phyloP scores from a whole-genome alignment of 2,888 invertebrate species.

The Tinea pellionella region DNA sequence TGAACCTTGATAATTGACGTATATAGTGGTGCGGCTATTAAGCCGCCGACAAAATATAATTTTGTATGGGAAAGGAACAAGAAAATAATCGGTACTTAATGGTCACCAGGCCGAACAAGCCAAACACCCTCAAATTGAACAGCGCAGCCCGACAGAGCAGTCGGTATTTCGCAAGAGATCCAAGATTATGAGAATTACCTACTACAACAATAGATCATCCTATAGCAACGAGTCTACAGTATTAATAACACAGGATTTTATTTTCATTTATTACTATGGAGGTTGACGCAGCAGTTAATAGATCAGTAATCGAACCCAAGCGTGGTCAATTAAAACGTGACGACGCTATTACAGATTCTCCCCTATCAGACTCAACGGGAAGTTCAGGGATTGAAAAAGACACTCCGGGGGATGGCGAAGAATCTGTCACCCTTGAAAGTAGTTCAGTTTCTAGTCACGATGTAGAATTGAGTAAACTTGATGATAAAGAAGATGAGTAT shows the following conservation, averaged over 20 bases:
- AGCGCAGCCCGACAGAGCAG: slow-evolving; percentile 62
- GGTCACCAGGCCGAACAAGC: slow-evolving; percentile 66
- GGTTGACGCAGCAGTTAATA: slow-evolving; percentile 27
- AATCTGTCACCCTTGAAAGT: slow-evolving; percentile 36
- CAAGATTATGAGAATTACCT: slow-evolving; percentile 58
- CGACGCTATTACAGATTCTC: slow-evolving; percentile 40
- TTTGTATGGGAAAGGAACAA: slow-evolving; percentile 44
- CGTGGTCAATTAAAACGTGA: slow-evolving; percentile 30
- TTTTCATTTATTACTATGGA: slow-evolving; percentile 34
- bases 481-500: slow-evolving; percentile 24
- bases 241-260: slow-evolving; percentile 42
- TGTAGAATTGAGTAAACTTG: slow-evolving; percentile 20
- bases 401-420: slow-evolving; percentile 24
- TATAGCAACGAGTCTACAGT: slow-evolving; percentile 34
- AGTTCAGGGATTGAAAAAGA: slow-evolving; percentile 63
- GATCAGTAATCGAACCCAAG: slow-evolving; percentile 36
- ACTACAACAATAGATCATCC: slow-evolving; percentile 35
- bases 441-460: slow-evolving; percentile 46
- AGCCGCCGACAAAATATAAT: slow-evolving; percentile 36
- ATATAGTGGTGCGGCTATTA: slow-evolving; percentile 30
- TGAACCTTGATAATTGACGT: neutral
- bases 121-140: slow-evolving; percentile 58
- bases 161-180: slow-evolving; percentile 65
- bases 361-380: slow-evolving; percentile 50
- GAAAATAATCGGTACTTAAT: slow-evolving; percentile 58